Percentiles rank a stretch among this genome's conserved stretches.
Conservation (phyloP, 2,797 vertebrate genomes). For the Chiroxiphia lanceolata region DNA sequence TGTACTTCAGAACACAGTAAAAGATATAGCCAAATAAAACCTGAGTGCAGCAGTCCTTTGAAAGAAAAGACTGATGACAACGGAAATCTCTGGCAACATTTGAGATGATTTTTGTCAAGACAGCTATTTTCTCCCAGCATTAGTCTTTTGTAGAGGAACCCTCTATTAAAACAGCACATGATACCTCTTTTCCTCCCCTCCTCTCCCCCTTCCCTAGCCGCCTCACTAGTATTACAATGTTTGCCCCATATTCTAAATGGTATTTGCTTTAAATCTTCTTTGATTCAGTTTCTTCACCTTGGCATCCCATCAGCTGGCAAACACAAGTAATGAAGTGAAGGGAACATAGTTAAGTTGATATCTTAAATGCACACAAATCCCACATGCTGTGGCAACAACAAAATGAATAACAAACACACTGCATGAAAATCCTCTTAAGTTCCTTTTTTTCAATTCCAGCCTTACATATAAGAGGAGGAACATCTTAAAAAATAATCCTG, state of each 20-base stretch:
- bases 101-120: not conserved
- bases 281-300: conserved; percentile 41
- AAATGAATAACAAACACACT: conserved; percentile 51
- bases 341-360: conserved; percentile 36
- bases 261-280: conserved; percentile 55
- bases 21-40: not conserved
- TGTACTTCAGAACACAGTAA: not conserved
- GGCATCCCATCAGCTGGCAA: conserved; percentile 45
- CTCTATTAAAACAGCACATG: not conserved
- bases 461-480: conserved; percentile 10
- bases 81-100: not conserved
- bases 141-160: not conserved
- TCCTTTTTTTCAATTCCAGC: conserved; percentile 29
- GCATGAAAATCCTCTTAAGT: conserved; percentile 61
- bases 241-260: conserved; percentile 26
- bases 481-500: conserved; percentile 26
- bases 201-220: not conserved
- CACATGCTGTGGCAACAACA: conserved; percentile 53
- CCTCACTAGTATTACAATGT: not conserved
- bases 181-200: not conserved
- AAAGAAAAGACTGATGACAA: not conserved
- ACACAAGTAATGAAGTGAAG: conserved; percentile 47
- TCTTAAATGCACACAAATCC: conserved; percentile 68
- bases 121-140: not conserved
- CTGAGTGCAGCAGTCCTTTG: not conserved